Conservation (phyloP, 2,797 vertebrate species). For the Brachymystax lenok region DNA sequence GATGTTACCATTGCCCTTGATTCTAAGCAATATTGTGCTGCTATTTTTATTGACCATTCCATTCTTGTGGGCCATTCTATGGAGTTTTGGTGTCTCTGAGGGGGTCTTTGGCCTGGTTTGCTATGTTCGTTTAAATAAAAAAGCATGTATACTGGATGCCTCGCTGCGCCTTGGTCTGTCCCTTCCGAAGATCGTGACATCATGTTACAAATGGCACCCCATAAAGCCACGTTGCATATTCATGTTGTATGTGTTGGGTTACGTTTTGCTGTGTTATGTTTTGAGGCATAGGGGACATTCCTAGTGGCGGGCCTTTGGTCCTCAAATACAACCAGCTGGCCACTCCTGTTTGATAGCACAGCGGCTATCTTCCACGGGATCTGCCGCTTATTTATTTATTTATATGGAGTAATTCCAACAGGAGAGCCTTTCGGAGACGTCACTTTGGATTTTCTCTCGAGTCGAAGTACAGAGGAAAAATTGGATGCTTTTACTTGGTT, state of each 20-base stretch:
- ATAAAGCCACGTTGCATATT: slow-evolving; percentile 27
- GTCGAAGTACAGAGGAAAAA: slow-evolving; percentile 18
- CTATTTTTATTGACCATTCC: too few species aligned
- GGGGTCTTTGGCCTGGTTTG: too few species aligned
- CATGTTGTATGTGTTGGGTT: slow-evolving; percentile 40
- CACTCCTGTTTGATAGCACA: slow-evolving; percentile 44
- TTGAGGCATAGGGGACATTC: slow-evolving; percentile 53
- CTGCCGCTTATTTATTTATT: slow-evolving; percentile 56
- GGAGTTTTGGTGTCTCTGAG: too few species aligned
- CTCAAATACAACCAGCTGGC: slow-evolving; percentile 66
- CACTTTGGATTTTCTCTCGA: slow-evolving; percentile 49
- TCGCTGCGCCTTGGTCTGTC: too few species aligned
- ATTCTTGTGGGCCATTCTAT: too few species aligned
- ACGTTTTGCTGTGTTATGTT: slow-evolving; percentile 47
- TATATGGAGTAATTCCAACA: slow-evolving; percentile 59
- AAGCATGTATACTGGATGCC: too few species aligned
- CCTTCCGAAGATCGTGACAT: too few species aligned
- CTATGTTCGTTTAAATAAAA: too few species aligned
- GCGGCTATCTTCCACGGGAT: slow-evolving; percentile 52
- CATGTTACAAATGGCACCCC: too few species aligned
- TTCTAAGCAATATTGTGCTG: too few species aligned
- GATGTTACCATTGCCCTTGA: too few species aligned
- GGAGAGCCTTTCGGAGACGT: slow-evolving; percentile 59
- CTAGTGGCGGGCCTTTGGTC: slow-evolving; percentile 42
- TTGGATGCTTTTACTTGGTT: background rate